phyloP scores from a whole-genome alignment of 2,113 vertebrate genomes.

The Platichthys stellatus region DNA sequence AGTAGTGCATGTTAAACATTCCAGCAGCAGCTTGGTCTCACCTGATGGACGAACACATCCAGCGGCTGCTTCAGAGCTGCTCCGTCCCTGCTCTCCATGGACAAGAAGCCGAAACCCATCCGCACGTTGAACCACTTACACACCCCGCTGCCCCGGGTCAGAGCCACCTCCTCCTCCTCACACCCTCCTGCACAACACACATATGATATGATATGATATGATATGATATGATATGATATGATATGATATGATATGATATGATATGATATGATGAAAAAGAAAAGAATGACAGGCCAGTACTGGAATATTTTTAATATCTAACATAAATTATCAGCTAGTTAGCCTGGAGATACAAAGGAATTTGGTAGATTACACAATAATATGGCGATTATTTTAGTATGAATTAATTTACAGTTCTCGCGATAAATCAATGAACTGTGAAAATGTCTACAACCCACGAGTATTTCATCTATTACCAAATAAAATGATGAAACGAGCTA shows the following conservation, averaged over 20 bases:
- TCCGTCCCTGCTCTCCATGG: slow-evolving; percentile 90
- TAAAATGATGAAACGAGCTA: too few relatives aligned
- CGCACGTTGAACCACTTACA: slow-evolving; percentile 96
- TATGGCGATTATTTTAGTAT: neutral
- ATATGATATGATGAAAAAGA: neutral
- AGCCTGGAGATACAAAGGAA: neutral
- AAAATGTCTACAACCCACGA: too few relatives aligned
- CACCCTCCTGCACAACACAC: slow-evolving; percentile 80
- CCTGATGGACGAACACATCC: slow-evolving; percentile 97
- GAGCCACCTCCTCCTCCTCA: slow-evolving; percentile 72
- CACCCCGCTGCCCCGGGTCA: slow-evolving; percentile 86
- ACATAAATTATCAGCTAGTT: neutral
- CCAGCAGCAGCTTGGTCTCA: slow-evolving; percentile 59
- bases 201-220: neutral
- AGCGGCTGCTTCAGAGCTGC: slow-evolving; percentile 84
- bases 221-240: too few relatives aligned
- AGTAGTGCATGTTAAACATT: neutral
- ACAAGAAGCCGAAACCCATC: slow-evolving; percentile 96
- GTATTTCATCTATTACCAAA: too few relatives aligned
- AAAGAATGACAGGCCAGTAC: neutral
- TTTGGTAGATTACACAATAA: neutral
- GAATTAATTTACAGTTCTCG: neutral
- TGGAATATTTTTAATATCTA: neutral
- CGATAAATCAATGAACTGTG: neutral
- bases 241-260: neutral